These are phyloP conservation scores for Volucella bombylans DNA, from an alignment of 2,888 invertebrate genomes.

Conservation along the genomic window DNA sequence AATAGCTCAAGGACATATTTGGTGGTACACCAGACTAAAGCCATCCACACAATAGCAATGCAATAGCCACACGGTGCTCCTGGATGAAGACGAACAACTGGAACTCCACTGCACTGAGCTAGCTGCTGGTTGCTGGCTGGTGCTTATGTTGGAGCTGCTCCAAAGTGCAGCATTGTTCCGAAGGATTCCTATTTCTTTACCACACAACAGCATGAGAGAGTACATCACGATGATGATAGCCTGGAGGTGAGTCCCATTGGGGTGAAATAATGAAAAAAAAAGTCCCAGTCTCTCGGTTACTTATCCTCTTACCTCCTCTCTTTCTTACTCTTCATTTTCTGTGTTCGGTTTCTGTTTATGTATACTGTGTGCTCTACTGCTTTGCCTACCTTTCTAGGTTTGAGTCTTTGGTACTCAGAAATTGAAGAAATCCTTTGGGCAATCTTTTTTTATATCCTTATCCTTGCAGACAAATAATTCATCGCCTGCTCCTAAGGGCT, in stretches of 20 bases:
- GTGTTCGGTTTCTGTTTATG: no score
- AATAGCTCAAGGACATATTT: conserved; percentile 58
- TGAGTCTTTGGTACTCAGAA: conserved; percentile 46
- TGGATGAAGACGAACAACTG: conserved; percentile 20
- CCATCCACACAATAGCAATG: conserved; percentile 59
- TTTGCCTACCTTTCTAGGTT: not conserved
- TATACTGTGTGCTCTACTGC: no score
- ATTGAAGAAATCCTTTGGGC: conserved; percentile 70
- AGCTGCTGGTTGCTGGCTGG: conserved; percentile 16
- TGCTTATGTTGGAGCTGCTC: conserved; percentile 31
- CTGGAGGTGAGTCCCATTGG: conserved; percentile 63
- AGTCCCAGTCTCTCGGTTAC: conserved; percentile 38
- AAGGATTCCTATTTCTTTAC: conserved; percentile 66
- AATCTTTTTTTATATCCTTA: conserved; percentile 72
- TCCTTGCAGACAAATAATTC: conserved; percentile 76
- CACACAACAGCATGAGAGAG: conserved; percentile 36
- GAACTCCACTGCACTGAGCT: conserved; percentile 14
- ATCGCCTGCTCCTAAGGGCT: conserved; percentile 75
- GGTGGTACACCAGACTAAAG: conserved; percentile 59
- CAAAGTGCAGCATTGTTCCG: conserved; percentile 65
- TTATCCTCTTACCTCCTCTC: conserved; percentile 9
- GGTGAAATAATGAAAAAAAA: conserved; percentile 69
- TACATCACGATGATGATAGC: conserved; percentile 70
- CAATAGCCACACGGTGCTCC: conserved; percentile 45
- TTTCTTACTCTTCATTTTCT: not conserved